Percentiles rank a stretch among this genome's conserved stretches.
Conservation (phyloP, 2,113 vertebrate species). For the Myotis yumanensis region DNA sequence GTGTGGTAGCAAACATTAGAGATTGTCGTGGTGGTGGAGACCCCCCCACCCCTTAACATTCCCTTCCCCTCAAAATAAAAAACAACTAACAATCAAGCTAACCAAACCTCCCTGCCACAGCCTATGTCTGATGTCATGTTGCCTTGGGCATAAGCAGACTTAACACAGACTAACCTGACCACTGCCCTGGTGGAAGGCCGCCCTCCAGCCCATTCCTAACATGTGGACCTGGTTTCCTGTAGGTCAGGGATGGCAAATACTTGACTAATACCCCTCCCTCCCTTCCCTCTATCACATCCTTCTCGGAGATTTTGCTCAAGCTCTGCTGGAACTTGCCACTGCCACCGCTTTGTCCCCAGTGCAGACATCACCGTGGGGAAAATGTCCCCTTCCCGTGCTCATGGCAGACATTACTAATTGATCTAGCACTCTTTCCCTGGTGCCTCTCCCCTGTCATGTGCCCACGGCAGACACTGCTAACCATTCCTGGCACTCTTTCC, state of each 20-base stretch:
- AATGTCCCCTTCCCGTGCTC: background rate
- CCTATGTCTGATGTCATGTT: background rate
- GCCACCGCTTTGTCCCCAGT: background rate
- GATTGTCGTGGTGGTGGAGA: slow-evolving; percentile 40
- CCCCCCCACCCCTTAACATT: background rate
- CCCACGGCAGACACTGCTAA: slow-evolving; percentile 5
- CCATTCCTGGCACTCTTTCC: background rate
- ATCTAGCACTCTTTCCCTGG: background rate
- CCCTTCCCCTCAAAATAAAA: background rate
- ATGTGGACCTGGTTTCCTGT: background rate
- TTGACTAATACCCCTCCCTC: background rate
- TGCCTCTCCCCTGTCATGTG: background rate
- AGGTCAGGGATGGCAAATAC: slow-evolving; percentile 67
- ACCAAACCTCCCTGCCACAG: background rate
- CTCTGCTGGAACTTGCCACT: background rate
- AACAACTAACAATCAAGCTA: slow-evolving; percentile 45
- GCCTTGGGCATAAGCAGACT: slow-evolving; percentile 5
- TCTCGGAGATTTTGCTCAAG: background rate
- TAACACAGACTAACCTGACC: slow-evolving; percentile 47
- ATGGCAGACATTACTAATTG: slow-evolving; percentile 1
- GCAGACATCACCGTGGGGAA: background rate
- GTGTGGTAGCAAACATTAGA: slow-evolving; percentile 59
- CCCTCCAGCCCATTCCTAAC: background rate
- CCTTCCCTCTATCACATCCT: background rate
- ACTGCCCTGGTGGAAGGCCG: background rate